Base-by-base conservation (phyloP, 2,888 invertebrate genomes). In the Hymenopus coronatus region DNA sequence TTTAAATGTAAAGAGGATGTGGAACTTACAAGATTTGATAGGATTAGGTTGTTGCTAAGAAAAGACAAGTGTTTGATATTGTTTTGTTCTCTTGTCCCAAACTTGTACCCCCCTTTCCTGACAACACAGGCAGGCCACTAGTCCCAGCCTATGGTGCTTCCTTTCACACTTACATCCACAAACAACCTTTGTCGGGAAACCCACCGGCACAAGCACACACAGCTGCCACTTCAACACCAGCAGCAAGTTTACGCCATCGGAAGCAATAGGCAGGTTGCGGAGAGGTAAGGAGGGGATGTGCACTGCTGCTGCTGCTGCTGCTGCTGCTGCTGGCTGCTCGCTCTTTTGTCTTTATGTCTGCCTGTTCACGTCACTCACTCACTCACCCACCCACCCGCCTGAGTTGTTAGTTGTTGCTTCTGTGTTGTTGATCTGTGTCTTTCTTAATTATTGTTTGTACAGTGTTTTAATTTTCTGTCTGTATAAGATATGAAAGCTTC, bases 121-220 rank as follows among this genome's bases (percentile, higher is more conserved):
- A 87, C 82, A 84, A 81, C 70, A 87, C 88, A 89, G 93, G 93
- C 93, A 93, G 91, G 92, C 93, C 92, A 91, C 92, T 91, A 92
- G 92, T 90, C 92, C 93, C 91, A 92, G 93, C 92, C 92, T 93
- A 91, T 93, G 93, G 93, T 93, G 93, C 92, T 93, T 93, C 93
- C 92, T 93, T 92, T 93, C 93, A 89, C 89, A 89, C 91, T 92
- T 93, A 92, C 93, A 93, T 92, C 92, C 93, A 91, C 92, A 92
- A 91, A 91, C 91, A 91, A 91, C 91, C 91, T 90, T 91, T 91
- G 89, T 91, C 91, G 90, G 91, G 91, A 90, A 89, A 91, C 91
- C 91, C 91, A 91, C 91, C 91, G 91, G 91, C 91, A 90, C 89
- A 90, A 90, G 91, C 90, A 91, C 90, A 91, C n/a, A 28, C n/a